phyloP scores from a whole-genome alignment of 2,113 vertebrate genomes.

The Osmerus mordax region DNA sequence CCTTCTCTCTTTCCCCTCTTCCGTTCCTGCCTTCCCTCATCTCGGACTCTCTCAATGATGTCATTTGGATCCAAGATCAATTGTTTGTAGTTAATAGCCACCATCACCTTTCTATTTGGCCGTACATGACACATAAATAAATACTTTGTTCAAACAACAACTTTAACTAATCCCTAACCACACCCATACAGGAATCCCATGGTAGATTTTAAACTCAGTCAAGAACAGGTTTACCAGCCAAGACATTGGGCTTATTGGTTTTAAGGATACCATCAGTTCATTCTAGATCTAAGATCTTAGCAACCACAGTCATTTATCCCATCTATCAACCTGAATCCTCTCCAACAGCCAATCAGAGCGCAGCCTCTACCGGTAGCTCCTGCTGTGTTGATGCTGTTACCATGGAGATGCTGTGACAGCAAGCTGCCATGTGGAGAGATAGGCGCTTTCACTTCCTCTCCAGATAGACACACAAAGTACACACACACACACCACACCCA shows the following conservation, averaged over 20 bases:
- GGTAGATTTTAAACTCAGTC: no score
- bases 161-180: no score
- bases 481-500: slow-evolving; percentile 10
- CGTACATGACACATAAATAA: no score
- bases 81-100: not conserved
- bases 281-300: not conserved
- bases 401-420: slow-evolving; percentile 28
- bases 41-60: slow-evolving; percentile 18
- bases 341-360: slow-evolving; percentile 42
- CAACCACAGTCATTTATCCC: not conserved
- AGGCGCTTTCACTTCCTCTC: slow-evolving; percentile 46
- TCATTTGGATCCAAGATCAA: not conserved
- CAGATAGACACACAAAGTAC: slow-evolving; percentile 5
- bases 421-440: slow-evolving; percentile 30
- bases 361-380: slow-evolving; percentile 22
- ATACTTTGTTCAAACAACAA: no score
- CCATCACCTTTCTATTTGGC: no score
- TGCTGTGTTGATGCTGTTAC: slow-evolving; percentile 53
- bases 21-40: slow-evolving; percentile 40
- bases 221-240: no score
- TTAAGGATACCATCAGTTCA: no score
- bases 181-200: no score
- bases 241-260: no score
- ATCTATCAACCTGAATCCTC: not conserved
- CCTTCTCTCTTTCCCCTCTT: not conserved